A percentile compares a stretch with the other conserved stretches of the same genome.
Evolutionary conservation across 2,888 invertebrate genomes (phyloP).

Genomic region (Dexiosoma caninum): DNA sequence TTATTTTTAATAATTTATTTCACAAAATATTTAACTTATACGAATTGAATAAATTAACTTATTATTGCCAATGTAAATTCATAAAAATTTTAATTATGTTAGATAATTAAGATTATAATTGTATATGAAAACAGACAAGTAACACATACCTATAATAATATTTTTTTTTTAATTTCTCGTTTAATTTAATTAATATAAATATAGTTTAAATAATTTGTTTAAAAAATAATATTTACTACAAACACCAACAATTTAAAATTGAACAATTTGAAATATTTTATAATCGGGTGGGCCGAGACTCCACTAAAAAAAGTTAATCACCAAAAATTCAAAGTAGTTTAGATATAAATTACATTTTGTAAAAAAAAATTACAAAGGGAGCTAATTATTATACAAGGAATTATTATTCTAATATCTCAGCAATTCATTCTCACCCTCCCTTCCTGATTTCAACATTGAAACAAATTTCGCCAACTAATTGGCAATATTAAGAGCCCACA

Average conservation of each 20-base stretch:
- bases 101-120: constrained; percentile 23
- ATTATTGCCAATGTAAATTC: constrained; percentile 55
- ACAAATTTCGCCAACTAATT: no score
- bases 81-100: constrained; percentile 35
- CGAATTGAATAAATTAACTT: constrained; percentile 18
- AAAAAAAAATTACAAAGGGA: no score
- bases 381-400: no score
- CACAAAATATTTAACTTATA: constrained; percentile 35
- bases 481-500: no score
- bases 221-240: constrained; percentile 16
- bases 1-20: constrained; percentile 17
- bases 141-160: constrained; percentile 50
- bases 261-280: background rate
- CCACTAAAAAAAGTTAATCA: no score
- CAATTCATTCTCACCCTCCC: no score
- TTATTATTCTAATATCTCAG: no score
- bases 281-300: background rate
- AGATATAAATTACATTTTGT: no score
- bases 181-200: background rate
- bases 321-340: no score
- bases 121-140: constrained; percentile 7
- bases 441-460: no score
- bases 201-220: background rate
- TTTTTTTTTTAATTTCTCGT: background rate
- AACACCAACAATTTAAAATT: constrained; percentile 30